Evolutionary conservation across 2,797 vertebrate genomes (phyloP).

Genomic region (Tapirus indicus): DNA sequence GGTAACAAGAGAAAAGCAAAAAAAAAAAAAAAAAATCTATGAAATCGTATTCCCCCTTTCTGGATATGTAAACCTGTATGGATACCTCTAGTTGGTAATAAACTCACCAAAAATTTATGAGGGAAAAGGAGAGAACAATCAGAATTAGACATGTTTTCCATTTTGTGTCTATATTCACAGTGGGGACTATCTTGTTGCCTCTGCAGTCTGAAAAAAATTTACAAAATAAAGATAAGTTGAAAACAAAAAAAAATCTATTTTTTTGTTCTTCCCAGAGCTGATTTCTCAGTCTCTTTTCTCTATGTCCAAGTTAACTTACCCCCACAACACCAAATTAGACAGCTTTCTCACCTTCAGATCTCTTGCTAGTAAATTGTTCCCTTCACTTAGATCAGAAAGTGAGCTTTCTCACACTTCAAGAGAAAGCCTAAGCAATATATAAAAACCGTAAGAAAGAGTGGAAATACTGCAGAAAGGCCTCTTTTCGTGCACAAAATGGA

Average conservation of each 20-base stretch:
- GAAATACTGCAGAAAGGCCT: background rate
- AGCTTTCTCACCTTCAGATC: background rate
- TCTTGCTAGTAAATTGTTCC: background rate
- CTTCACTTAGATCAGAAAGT: constrained; percentile 19
- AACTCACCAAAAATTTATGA: background rate
- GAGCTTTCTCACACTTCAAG: constrained; percentile 1
- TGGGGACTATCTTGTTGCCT: background rate
- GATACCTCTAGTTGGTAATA: background rate
- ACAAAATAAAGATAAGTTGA: background rate
- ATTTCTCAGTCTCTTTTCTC: constrained; percentile 27
- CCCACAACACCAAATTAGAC: background rate
- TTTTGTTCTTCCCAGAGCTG: background rate
- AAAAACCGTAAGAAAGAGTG: background rate
- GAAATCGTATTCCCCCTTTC: background rate
- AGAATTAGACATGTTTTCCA: background rate
- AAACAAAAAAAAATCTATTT: background rate
- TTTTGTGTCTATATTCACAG: background rate
- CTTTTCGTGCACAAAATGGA: background rate
- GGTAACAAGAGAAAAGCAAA: background rate
- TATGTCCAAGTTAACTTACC: background rate
- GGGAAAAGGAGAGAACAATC: background rate
- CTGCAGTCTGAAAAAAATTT: background rate
- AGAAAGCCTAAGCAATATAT: background rate
- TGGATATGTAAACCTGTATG: background rate
- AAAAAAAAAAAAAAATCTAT: background rate